Evolutionary conservation across 2,888 invertebrate species (phyloP), one percentile per base, ranked within the genome.

Genomic region (Uloborus plumipes): DNA sequence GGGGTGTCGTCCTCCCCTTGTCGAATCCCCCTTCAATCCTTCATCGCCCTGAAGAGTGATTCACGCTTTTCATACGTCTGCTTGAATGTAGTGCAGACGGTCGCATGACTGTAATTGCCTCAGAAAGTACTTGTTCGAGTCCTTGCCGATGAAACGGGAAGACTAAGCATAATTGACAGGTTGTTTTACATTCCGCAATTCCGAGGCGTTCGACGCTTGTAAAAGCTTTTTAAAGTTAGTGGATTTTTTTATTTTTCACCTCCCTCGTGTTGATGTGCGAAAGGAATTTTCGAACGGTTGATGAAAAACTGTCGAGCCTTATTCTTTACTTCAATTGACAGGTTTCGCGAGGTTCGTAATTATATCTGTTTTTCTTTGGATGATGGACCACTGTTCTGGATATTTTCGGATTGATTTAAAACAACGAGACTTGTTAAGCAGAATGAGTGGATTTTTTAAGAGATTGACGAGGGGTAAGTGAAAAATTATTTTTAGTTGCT

Each of bases 111-210:
- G 59, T 74, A 80, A 80, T 80, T 80, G 74, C 64, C 73, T 50
- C 53, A 62, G 80, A 62, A 74, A 74, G 64, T 39, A 70, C 49
- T 26, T 26, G 58, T 20, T 14, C 55, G 16, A 39, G 26, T 62
- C 61, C 20, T 20, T 47, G 64, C n/a, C 64, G 64, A 18, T 39
- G 72, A 50, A n/a, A 18, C 50, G n/a, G 49, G n/a, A 47, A 58
- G 65, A 20, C 61, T 79, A 74, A 80, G 74, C 70, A 61, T 80
- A 80, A 80, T 80, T 80, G 80, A 80, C 80, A 80, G 80, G 80
- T 74, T 80, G 80, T 80, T 80, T 80, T 80, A 80, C 80, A 80
- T 80, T 74, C 80, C 80, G 58, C 80, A 80, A 74, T 69, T 78
- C 58, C 51, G 26, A 55, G 31, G 18, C n/a, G 22, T 62, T 62